Percentiles rank a stretch among this genome's conserved stretches.
Conservation (phyloP, 2,113 vertebrate species). For the Heliornis fulica region DNA sequence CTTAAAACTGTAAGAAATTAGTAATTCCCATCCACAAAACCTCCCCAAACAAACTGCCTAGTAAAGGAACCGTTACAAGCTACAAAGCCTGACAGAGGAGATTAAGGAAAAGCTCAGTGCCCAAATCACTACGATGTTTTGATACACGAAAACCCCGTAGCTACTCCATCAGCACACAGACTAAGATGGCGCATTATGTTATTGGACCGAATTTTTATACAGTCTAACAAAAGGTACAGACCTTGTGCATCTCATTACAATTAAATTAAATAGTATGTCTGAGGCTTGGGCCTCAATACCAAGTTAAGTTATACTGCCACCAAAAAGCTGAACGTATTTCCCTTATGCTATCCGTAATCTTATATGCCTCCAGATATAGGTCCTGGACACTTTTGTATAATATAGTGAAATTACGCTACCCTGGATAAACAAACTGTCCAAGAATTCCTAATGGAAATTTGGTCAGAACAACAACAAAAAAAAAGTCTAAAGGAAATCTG, state of each 20-base stretch:
- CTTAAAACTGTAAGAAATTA: conserved; percentile 31
- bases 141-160: neutral
- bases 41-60: conserved; percentile 10
- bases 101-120: neutral
- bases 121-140: neutral
- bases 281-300: neutral
- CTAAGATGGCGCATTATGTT: neutral
- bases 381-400: neutral
- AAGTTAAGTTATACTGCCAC: neutral
- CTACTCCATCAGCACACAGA: neutral
- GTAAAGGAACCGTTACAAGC: conserved; percentile 5
- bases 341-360: conserved; percentile 48
- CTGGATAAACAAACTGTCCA: neutral
- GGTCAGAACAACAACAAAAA: conserved; percentile 13
- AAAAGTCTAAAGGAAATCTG: neutral
- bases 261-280: conserved; percentile 15
- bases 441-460: neutral
- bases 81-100: neutral
- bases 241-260: neutral
- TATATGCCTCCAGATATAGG: neutral
- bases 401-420: neutral
- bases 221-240: neutral
- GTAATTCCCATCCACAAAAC: conserved; percentile 7
- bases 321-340: conserved; percentile 5
- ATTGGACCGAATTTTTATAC: conserved; percentile 9